Conservation (phyloP, 30 jellyfish, hydroid and myxozoan species). For the Hydractinia symbiolongicarpus region DNA sequence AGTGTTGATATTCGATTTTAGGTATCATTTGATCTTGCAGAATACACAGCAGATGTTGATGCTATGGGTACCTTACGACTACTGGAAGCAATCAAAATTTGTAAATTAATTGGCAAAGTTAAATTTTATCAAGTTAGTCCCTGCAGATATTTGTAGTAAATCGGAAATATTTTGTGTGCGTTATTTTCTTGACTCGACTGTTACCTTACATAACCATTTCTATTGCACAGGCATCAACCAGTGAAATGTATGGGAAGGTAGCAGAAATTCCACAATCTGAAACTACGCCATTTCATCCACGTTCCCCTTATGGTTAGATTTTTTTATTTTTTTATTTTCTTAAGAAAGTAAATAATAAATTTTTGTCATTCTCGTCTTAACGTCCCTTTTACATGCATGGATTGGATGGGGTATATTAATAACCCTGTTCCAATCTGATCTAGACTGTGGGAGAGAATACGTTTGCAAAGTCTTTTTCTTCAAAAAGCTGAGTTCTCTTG, state of each 20-base stretch:
- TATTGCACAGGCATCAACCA: conserved; percentile 84
- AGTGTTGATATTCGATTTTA: conserved; percentile 8
- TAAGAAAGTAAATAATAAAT: no score
- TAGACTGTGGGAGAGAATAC: no score
- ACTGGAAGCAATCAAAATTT: conserved; percentile 80
- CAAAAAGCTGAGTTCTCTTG: no score
- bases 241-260: conserved; percentile 95
- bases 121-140: conserved; percentile 77
- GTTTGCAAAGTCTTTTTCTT: no score
- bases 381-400: no score
- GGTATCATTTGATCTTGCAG: conserved; percentile 97
- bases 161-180: background rate
- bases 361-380: no score
- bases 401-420: no score
- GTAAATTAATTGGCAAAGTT: conserved; percentile 55
- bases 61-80: conserved; percentile 94
- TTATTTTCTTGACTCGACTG: no score
- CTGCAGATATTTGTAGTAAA: conserved; percentile 1
- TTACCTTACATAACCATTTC: background rate
- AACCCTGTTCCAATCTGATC: no score
- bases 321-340: background rate
- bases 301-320: conserved; percentile 97
- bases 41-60: conserved; percentile 96
- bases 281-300: conserved; percentile 88
- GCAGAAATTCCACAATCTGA: conserved; percentile 88